Evolutionary conservation across 2,797 vertebrate species (phyloP).

Genomic region (Bufotes viridis): DNA sequence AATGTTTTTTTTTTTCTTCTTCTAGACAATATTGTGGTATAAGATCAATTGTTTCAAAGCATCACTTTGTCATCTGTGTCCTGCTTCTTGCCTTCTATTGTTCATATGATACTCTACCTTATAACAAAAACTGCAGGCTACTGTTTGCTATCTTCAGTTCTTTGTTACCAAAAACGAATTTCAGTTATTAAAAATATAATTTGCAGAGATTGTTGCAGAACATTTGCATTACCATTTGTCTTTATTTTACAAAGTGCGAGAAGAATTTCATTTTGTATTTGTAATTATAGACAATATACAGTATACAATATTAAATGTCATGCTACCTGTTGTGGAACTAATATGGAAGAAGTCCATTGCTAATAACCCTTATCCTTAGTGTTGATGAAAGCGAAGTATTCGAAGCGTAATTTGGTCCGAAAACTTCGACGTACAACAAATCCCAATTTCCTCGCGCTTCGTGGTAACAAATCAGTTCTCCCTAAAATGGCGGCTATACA

Average conservation of each 20-base stretch:
- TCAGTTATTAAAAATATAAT: not conserved
- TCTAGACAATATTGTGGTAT: conserved; percentile 64
- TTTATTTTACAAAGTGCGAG: too few relatives aligned
- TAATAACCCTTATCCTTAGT: not conserved
- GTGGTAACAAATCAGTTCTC: too few relatives aligned
- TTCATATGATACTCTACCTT: not conserved
- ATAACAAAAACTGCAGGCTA: not conserved
- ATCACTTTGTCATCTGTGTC: conserved; percentile 66
- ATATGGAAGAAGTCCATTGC: not conserved
- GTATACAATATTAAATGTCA: not conserved
- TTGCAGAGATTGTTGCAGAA: not conserved
- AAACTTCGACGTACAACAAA: too few relatives aligned
- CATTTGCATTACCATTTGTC: not conserved
- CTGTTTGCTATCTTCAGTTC: not conserved
- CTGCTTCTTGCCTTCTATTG: conserved; percentile 67
- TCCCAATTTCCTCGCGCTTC: too few relatives aligned
- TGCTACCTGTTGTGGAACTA: not conserved
- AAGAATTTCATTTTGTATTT: too few relatives aligned
- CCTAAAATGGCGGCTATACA: too few relatives aligned
- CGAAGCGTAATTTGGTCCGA: too few relatives aligned
- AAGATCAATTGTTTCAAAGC: conserved; percentile 65
- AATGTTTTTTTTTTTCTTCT: conserved; percentile 62
- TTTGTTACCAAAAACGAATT: not conserved
- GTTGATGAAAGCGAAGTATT: too few relatives aligned
- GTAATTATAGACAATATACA: not conserved